Conservation (phyloP, 1,140 invertebrate genomes). For the Drosophila insularis region DNA sequence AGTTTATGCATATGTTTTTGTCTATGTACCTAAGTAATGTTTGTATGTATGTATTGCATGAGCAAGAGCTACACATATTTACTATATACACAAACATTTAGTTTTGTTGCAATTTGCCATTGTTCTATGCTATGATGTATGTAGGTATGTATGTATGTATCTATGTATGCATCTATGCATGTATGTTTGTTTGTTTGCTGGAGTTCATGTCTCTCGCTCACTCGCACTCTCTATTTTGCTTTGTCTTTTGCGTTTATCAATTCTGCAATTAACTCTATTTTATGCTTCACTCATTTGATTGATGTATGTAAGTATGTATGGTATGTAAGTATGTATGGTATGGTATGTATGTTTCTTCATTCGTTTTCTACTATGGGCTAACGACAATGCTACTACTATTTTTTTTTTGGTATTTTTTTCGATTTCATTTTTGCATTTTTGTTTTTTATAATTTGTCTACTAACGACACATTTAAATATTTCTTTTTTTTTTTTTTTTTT, state of each 20-base stretch:
- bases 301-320: constrained; percentile 37
- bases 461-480: constrained; percentile 79
- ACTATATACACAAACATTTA: constrained; percentile 66
- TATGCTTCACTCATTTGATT: not conserved
- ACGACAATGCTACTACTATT: constrained; percentile 78
- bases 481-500: constrained; percentile 46
- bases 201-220: not conserved
- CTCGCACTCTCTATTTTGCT: not conserved
- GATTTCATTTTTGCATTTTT: constrained; percentile 31
- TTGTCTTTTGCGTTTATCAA: too few relatives aligned
- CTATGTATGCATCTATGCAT: constrained; percentile 25
- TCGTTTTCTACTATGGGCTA: constrained; percentile 64
- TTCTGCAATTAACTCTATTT: not conserved
- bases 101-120: constrained; percentile 4
- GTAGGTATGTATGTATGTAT: constrained; percentile 32
- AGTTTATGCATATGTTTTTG: constrained; percentile 37
- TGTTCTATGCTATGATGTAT: constrained; percentile 30
- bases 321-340: constrained; percentile 66
- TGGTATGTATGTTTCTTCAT: constrained; percentile 68
- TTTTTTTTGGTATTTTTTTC: constrained; percentile 9
- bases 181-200: constrained; percentile 47
- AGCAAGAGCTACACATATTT: constrained; percentile 52
- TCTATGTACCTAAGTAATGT: constrained; percentile 53
- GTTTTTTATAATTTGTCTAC: constrained; percentile 38
- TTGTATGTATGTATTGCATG: constrained; percentile 48